phyloP scores from a whole-genome alignment of 2,888 invertebrate genomes.

The Cordylochernes scorpioides region DNA sequence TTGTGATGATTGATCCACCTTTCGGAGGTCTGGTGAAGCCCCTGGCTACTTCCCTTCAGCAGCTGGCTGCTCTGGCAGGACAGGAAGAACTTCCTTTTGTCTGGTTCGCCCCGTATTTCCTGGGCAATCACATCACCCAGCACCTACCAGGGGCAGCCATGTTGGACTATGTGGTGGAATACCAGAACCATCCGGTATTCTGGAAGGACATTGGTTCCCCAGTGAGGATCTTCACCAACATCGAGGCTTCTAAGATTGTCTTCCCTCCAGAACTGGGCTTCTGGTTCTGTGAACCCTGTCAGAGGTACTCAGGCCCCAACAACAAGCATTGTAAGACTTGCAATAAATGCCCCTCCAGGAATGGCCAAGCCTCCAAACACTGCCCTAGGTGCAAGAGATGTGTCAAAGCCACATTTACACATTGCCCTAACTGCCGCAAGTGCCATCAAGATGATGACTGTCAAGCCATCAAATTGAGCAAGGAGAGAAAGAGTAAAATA shows the following conservation, averaged over 20 bases:
- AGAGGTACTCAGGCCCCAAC: constrained; percentile 36
- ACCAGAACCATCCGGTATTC: not conserved
- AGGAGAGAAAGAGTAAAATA: too few species aligned
- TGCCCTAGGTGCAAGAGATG: too few species aligned
- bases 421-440: too few species aligned
- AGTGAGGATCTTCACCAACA: constrained; percentile 61
- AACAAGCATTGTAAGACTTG: constrained; percentile 52
- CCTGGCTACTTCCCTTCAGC: constrained; percentile 23
- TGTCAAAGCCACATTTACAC: too few species aligned
- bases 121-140: constrained; percentile 44
- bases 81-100: constrained; percentile 31
- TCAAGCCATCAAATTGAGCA: too few species aligned
- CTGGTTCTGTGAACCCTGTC: constrained; percentile 36
- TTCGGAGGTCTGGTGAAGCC: constrained; percentile 70
- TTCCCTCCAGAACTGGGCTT: constrained; percentile 7
- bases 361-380: too few species aligned
- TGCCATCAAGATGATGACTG: too few species aligned
- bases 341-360: constrained; percentile 38
- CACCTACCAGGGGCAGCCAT: constrained; percentile 41
- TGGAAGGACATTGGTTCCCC: constrained; percentile 51
- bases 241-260: constrained; percentile 25
- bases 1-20: constrained; percentile 52
- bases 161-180: constrained; percentile 48
- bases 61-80: constrained; percentile 2
- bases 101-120: constrained; percentile 61